Evolutionary conservation across 2,888 invertebrate species (phyloP).

Genomic region (Pycnomerus fuliginosus): DNA sequence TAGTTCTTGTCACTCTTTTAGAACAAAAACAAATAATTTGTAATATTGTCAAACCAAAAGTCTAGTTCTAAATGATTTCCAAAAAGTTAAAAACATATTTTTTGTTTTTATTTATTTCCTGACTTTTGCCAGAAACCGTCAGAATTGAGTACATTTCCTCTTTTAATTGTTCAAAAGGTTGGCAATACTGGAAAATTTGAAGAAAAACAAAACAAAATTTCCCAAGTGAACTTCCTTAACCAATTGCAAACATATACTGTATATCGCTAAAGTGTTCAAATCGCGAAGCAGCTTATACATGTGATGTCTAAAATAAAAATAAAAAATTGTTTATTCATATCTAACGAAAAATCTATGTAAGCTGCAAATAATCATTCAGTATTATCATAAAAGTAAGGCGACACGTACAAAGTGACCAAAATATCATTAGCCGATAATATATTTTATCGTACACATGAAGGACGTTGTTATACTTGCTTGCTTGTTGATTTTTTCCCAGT

Average conservation of each 20-base stretch:
- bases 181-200: too few species aligned
- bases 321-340: slow-evolving; percentile 32
- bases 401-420: slow-evolving; percentile 38
- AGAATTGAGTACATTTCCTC: too few species aligned
- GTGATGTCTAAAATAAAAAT: slow-evolving; percentile 14
- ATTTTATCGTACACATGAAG: slow-evolving; percentile 17
- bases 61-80: too few species aligned
- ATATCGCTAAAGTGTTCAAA: slow-evolving; percentile 40
- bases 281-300: slow-evolving; percentile 22
- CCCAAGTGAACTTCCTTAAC: too few species aligned
- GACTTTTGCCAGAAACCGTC: too few species aligned
- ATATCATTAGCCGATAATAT: slow-evolving; percentile 21
- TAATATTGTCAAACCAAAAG: too few species aligned
- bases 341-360: slow-evolving; percentile 36
- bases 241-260: slow-evolving; percentile 8
- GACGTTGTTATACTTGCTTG: slow-evolving; percentile 22
- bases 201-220: too few species aligned
- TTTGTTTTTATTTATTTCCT: too few species aligned
- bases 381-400: slow-evolving; percentile 33
- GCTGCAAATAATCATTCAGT: slow-evolving; percentile 35
- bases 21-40: too few species aligned
- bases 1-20: too few species aligned
- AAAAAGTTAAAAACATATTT: too few species aligned
- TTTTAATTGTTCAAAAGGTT: too few species aligned
- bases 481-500: slow-evolving; percentile 16